Percentiles rank a stretch among this genome's conserved stretches.
Conservation (phyloP, 2,797 vertebrate genomes). For the Potorous gilbertii region DNA sequence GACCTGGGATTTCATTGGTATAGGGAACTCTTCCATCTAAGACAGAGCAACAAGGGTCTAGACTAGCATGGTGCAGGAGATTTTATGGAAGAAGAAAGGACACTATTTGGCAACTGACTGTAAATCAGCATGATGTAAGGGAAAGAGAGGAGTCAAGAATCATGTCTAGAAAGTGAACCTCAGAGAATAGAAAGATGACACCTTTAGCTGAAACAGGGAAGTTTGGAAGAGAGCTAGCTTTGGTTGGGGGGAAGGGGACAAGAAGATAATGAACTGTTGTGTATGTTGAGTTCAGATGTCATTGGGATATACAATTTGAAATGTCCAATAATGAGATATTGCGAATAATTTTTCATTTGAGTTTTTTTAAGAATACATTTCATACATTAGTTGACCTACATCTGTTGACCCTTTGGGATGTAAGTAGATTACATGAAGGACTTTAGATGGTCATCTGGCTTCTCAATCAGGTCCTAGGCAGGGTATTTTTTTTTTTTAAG, state of each 20-base stretch:
- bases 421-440: neutral
- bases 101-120: neutral
- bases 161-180: neutral
- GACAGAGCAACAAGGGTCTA: neutral
- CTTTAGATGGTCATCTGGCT: neutral
- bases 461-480: neutral
- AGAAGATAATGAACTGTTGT: neutral
- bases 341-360: neutral
- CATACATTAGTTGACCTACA: neutral
- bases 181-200: neutral
- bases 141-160: neutral
- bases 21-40: neutral
- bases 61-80: neutral
- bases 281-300: neutral
- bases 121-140: neutral
- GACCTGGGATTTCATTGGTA: neutral
- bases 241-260: accelerated
- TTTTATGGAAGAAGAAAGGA: neutral
- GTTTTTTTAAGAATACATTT: neutral
- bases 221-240: neutral
- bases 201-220: neutral
- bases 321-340: neutral
- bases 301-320: neutral
- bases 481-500: neutral
- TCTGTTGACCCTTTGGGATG: neutral